A percentile compares a stretch with the other conserved stretches of the same genome.
Conservation (phyloP, 2,888 invertebrate genomes). For the Deilephila porcellus region DNA sequence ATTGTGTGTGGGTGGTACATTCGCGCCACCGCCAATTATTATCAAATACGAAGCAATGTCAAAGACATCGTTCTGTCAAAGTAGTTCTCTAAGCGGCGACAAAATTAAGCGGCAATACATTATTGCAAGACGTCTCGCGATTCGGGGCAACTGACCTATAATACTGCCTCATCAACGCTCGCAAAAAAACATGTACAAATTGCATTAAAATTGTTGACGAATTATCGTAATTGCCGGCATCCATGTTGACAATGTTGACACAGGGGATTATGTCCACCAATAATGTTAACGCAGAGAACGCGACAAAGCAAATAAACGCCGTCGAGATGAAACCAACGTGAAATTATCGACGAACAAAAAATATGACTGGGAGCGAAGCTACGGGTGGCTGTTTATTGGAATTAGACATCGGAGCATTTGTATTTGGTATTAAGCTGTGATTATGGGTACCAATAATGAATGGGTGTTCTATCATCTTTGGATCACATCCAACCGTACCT, state of each 20-base stretch:
- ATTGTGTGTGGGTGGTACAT: slow-evolving; percentile 13
- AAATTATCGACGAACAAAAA: slow-evolving; percentile 55
- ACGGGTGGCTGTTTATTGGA: slow-evolving; percentile 24
- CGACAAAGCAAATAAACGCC: slow-evolving; percentile 40
- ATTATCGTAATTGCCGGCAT: slow-evolving; percentile 35
- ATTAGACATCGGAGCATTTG: slow-evolving; percentile 19
- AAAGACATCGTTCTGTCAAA: slow-evolving; percentile 20
- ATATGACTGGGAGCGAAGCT: slow-evolving; percentile 43
- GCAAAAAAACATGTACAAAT: slow-evolving; percentile 46
- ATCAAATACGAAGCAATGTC: slow-evolving; percentile 19
- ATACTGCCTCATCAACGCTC: slow-evolving; percentile 40
- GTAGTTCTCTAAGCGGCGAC: neutral
- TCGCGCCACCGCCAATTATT: slow-evolving; percentile 7
- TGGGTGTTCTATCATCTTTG: slow-evolving; percentile 24
- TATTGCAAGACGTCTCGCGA: slow-evolving; percentile 11
- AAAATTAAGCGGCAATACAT: slow-evolving; percentile 15
- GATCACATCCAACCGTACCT: slow-evolving; percentile 24
- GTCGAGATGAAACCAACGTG: slow-evolving; percentile 47
- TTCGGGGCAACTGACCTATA: slow-evolving; percentile 29
- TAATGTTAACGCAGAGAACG: slow-evolving; percentile 27
- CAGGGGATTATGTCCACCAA: slow-evolving; percentile 44
- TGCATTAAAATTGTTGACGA: slow-evolving; percentile 46
- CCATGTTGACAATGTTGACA: slow-evolving; percentile 41
- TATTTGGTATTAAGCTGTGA: slow-evolving; percentile 24
- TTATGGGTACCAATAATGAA: slow-evolving; percentile 22